Percentiles rank a stretch among this genome's conserved stretches.
phyloP scores from a whole-genome alignment of 2,113 vertebrate genomes.

The Brachypodius melanocephalos region DNA sequence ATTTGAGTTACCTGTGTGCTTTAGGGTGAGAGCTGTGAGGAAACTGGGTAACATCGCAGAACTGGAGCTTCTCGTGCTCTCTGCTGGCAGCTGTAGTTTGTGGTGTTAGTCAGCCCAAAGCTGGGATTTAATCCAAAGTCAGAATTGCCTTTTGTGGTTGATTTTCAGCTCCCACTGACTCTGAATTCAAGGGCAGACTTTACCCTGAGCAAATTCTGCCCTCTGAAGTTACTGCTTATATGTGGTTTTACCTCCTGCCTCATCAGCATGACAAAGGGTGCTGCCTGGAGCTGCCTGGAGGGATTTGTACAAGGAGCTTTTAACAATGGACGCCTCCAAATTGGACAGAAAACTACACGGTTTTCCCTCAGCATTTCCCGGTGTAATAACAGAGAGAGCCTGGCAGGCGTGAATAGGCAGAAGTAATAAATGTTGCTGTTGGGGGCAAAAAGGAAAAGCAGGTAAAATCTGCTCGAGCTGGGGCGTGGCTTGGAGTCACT shows the following conservation, averaged over 20 bases:
- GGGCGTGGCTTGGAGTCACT: background rate
- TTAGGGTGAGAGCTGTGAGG: background rate
- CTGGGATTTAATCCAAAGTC: background rate
- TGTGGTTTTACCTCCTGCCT: background rate
- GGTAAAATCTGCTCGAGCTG: background rate
- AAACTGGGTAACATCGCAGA: background rate
- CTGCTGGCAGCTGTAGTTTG: background rate
- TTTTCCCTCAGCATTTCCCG: background rate
- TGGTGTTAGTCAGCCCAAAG: background rate
- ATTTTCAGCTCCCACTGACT: background rate
- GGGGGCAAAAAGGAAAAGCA: background rate
- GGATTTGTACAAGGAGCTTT: background rate
- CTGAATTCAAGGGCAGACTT: background rate
- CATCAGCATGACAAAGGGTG: background rate
- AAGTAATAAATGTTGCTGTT: background rate
- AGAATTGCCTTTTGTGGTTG: background rate
- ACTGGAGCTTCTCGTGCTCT: background rate
- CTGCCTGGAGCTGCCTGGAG: conserved; percentile 7
- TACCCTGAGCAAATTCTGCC: background rate
- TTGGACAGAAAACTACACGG: background rate
- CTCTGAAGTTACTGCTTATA: background rate
- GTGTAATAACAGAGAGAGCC: background rate
- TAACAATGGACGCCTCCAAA: background rate
- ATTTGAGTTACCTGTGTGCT: background rate
- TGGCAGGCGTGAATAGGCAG: background rate